Percentiles rank a stretch among this genome's conserved stretches.
Conservation (phyloP, 2,888 invertebrate genomes). For the Euzetes globulus region DNA sequence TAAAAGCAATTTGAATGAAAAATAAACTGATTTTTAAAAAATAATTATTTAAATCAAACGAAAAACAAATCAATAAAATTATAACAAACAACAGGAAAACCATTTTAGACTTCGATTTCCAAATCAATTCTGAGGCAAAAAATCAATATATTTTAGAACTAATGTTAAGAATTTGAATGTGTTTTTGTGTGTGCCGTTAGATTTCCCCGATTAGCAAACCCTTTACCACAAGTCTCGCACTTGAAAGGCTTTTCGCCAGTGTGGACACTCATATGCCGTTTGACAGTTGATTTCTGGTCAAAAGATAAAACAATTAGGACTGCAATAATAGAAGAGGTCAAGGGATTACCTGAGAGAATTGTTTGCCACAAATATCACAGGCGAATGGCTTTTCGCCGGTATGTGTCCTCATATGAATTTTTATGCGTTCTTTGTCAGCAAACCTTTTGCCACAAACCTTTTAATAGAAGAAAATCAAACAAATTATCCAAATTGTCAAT, state of each 20-base stretch:
- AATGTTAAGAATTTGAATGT: slow-evolving; percentile 36
- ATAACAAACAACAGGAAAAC: neutral
- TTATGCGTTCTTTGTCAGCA: slow-evolving; percentile 43
- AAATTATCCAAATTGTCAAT: no score
- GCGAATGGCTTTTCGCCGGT: slow-evolving; percentile 43
- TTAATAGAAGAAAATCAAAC: no score
- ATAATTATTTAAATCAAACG: neutral
- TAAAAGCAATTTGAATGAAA: neutral
- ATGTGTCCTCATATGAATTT: slow-evolving; percentile 43
- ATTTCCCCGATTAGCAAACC: slow-evolving; percentile 52
- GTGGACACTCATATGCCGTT: slow-evolving; percentile 54
- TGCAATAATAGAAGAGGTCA: neutral
- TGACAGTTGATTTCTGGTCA: slow-evolving; percentile 42
- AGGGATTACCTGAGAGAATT: slow-evolving; percentile 40
- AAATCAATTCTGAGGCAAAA: neutral
- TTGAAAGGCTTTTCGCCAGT: slow-evolving; percentile 60
- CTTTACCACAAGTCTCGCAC: slow-evolving; percentile 66
- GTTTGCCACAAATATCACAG: slow-evolving; percentile 43
- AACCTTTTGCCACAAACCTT: slow-evolving; percentile 41
- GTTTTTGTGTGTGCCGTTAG: slow-evolving; percentile 43
- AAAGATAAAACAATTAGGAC: neutral
- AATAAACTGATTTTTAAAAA: neutral
- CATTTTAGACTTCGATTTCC: neutral
- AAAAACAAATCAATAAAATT: neutral
- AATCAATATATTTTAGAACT: neutral